Base-by-base conservation (phyloP, 2,888 invertebrate genomes). In the Pyrrhosoma nymphula region DNA sequence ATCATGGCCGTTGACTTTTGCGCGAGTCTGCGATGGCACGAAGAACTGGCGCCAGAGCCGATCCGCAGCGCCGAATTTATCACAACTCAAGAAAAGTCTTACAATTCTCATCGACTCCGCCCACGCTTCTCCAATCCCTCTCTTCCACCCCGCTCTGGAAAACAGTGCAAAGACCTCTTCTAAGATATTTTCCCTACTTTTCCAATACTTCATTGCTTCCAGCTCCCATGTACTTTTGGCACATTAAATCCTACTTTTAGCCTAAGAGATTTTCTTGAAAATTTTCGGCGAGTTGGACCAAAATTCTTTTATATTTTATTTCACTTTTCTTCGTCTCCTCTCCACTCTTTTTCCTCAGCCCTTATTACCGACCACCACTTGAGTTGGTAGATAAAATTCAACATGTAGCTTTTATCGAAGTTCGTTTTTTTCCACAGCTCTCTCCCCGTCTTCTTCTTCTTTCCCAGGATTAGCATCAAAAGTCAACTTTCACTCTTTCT, bases 121-220 rank as follows among this genome's bases (percentile, higher is more conserved):
- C 82, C 82, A 82, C 26, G 4, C 82, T 82, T 35, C 30, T 35
- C 35, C 26, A 35, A n/a, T n/a, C n/a, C n/a, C n/a, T 35, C 0
- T 47, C 35, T 12, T 82, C 30, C 16, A 14, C 0, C 35, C 82
- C 82, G 16, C 30, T 35, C 1, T 8, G n/a, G 47, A 69, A 23
- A 69, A n/a, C 69, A 69, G n/a, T n/a, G 8, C 12, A 69, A 26
- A 26, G 26, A 30, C 35, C 35, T 82, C 14, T 14, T 10, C 60
- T 12, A 14, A 60, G 20, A 14, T 12, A 60, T 82, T 82, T 82
- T 82, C n/a, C n/a, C n/a, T 82, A 82, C 82, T 82, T 82, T 82
- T 35, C 18, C 82, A 35, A 35, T 82, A 82, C 35, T 82, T 82
- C 82, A 82, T 82, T 82, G 82, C 82, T 82, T 82, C 82, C 82